Percentiles rank a stretch among this genome's conserved stretches.
phyloP scores from a whole-genome alignment of 1,140 invertebrate species.

The Drosophila tani region DNA sequence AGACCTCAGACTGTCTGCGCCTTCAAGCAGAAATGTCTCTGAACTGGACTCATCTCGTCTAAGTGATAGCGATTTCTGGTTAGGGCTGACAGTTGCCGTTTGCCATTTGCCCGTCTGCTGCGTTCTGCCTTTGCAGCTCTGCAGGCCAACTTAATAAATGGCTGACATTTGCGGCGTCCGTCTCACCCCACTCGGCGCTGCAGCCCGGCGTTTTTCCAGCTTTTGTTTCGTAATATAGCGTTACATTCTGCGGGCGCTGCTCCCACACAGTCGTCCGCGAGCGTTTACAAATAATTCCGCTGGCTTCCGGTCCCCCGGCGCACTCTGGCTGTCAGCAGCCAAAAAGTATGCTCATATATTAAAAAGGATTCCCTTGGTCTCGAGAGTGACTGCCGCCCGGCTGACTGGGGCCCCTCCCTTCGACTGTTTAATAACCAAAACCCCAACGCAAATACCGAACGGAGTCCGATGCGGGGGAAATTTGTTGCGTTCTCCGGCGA shows the following conservation, averaged over 20 bases:
- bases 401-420: background rate
- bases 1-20: background rate
- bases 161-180: conserved; percentile 70
- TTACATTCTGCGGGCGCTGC: conserved; percentile 54
- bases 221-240: conserved; percentile 67
- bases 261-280: conserved; percentile 33
- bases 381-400: conserved; percentile 8
- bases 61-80: conserved; percentile 39
- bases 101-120: conserved; percentile 65
- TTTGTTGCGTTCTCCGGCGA: conserved; percentile 12
- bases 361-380: conserved; percentile 24
- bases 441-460: conserved; percentile 19
- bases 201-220: conserved; percentile 60
- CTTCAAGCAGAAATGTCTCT: conserved; percentile 11
- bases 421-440: conserved; percentile 16
- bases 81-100: conserved; percentile 33
- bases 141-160: conserved; percentile 65
- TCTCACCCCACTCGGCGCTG: background rate
- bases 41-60: conserved; percentile 14
- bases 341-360: conserved; percentile 22
- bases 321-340: conserved; percentile 51
- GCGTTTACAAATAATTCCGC: conserved; percentile 74
- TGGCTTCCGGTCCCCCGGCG: conserved; percentile 51
- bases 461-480: background rate
- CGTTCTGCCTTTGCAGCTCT: conserved; percentile 13